Evolutionary conservation across 1,140 invertebrate genomes (phyloP).

Genomic region (Hormaphis cornu): DNA sequence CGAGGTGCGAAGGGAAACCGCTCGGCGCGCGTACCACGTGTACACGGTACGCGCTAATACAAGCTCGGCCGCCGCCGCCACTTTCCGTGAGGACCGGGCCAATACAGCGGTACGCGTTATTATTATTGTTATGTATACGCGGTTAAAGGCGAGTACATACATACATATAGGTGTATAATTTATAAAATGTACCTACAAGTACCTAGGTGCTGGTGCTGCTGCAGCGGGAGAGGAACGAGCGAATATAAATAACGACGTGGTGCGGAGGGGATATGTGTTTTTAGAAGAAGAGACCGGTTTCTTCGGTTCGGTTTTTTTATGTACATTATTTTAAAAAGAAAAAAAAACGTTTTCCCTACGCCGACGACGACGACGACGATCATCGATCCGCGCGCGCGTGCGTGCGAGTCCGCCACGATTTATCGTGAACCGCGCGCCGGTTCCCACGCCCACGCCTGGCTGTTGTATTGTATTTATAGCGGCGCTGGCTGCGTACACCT

Average conservation of each 20-base stretch:
- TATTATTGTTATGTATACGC: no score
- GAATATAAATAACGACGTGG: neutral
- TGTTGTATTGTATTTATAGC: neutral
- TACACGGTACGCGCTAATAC: constrained; percentile 16
- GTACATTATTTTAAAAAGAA: no score
- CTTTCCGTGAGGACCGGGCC: constrained; percentile 13
- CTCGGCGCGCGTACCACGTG: neutral
- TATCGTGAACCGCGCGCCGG: constrained; percentile 18
- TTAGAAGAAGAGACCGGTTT: constrained; percentile 28
- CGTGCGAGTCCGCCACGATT: constrained; percentile 17
- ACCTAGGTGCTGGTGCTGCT: no score
- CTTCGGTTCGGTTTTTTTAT: constrained; percentile 25
- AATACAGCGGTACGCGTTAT: no score
- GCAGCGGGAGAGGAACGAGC: no score
- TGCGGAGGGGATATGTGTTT: neutral
- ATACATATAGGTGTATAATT: neutral
- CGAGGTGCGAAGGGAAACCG: constrained; percentile 17
- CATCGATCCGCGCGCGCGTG: constrained; percentile 23
- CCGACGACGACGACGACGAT: constrained; percentile 17
- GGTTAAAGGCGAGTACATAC: neutral
- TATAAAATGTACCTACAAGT: no score
- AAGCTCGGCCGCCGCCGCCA: neutral
- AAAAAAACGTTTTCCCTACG: no score
- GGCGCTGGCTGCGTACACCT: neutral
- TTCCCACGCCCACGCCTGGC: constrained; percentile 29